phyloP scores from a whole-genome alignment of 2,888 invertebrate species.

The Metopia argyrocephala region DNA sequence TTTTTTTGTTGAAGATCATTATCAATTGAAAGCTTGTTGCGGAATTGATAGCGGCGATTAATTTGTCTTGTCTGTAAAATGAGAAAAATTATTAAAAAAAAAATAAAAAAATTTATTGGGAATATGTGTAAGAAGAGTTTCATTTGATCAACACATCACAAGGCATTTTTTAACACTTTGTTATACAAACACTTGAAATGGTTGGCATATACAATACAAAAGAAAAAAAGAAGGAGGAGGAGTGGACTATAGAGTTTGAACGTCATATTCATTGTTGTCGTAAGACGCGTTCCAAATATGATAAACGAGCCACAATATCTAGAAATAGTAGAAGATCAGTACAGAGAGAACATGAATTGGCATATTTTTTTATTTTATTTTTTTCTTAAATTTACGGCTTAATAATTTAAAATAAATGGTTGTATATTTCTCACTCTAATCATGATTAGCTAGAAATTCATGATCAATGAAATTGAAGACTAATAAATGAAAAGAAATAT shows the following conservation, averaged over 20 bases:
- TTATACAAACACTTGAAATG: slow-evolving; percentile 21
- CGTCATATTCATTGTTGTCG: slow-evolving; percentile 49
- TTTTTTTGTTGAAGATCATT: slow-evolving; percentile 49
- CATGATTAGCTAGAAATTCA: slow-evolving; percentile 57
- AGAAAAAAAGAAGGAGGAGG: slow-evolving; percentile 42
- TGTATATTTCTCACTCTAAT: slow-evolving; percentile 16
- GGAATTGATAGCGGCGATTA: slow-evolving; percentile 76
- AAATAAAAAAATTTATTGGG: not conserved
- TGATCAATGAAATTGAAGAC: slow-evolving; percentile 53
- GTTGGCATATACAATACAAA: not conserved
- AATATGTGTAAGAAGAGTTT: no score
- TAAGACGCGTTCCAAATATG: slow-evolving; percentile 50
- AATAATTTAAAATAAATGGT: not conserved
- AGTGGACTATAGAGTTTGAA: slow-evolving; percentile 26
- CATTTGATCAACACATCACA: no score
- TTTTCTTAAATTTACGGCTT: not conserved
- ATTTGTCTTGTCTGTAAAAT: slow-evolving; percentile 72
- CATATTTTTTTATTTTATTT: no score
- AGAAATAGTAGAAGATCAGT: slow-evolving; percentile 14
- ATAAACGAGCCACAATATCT: slow-evolving; percentile 32
- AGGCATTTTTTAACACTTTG: slow-evolving; percentile 41
- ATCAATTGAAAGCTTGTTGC: slow-evolving; percentile 66
- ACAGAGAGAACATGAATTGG: slow-evolving; percentile 39
- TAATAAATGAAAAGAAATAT: slow-evolving; percentile 37
- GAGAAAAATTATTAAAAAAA: not conserved